Base-by-base conservation (phyloP, 2,888 invertebrate genomes). In the Sinohyriopsis cumingii region DNA sequence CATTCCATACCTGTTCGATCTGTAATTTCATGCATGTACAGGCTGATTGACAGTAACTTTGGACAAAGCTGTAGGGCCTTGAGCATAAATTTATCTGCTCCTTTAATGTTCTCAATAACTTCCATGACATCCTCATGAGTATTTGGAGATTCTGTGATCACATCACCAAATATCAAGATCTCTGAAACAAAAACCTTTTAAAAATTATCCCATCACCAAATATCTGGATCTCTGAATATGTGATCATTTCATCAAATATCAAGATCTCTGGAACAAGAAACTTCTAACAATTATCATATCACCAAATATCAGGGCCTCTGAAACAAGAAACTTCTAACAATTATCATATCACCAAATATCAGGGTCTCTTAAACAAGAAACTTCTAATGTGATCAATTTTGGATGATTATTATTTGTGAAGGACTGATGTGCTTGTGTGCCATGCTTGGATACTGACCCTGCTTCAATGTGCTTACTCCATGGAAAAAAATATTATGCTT, bases 11-110 rank as follows among this genome's bases (percentile, higher is more conserved):
- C 71, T 45, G 77, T 65, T 59, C 71, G 69, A 56, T 79, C 73
- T 33, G 77, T 72, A 18, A 79, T 71, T n/a, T 67, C 68, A 59
- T 65, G 57, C 71, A 76, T 75, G 55, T 65, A 57, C 24, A 79
- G 62, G 19, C 63, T 33, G 24, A 79, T 64, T 4, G 61, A 55
- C 33, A 55, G 28, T 9, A 79, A 55, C 24, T 72, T 63, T 25
- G 74, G 55, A 59, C 76, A 77, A 20, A 64, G 67, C 62, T 71
- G 68, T 20, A 79, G 57, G 7, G 76, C 75, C 63, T 72, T 62
- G 25, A 76, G 65, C 18, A 79, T 65, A 71, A 77, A 79, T 59
- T 70, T 73, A 28, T 79, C 79, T 19, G 64, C 63, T 22, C 69
- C 59, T 25, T 61, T 57, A 19, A 72, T 62, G 56, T 70, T 65